A percentile compares a stretch with the other conserved stretches of the same genome.
Evolutionary conservation across 53 echinoderm and acorn worm genomes (phyloP).

Genomic region (Mesocentrotus franciscanus): DNA sequence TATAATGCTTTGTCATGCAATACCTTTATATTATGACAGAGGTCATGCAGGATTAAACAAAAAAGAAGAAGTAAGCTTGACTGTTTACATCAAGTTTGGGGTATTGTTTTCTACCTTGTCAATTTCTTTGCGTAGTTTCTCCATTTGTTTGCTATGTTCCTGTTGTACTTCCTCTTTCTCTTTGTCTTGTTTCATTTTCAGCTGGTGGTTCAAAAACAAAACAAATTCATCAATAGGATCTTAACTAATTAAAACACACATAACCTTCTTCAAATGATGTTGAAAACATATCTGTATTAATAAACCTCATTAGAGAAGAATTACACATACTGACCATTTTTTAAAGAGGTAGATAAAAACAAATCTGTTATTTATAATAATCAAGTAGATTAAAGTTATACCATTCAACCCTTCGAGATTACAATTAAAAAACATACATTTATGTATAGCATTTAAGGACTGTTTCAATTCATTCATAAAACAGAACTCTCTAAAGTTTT

Average conservation of each 20-base stretch:
- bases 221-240: not conserved
- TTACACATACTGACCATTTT: not conserved
- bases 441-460: not conserved
- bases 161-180: conserved; percentile 84
- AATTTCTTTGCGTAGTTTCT: conserved; percentile 85
- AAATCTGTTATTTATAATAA: not conserved
- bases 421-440: not conserved
- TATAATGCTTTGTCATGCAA: too few species aligned
- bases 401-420: not conserved
- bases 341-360: not conserved
- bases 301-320: not conserved
- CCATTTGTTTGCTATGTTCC: conserved; percentile 84
- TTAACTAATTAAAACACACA: not conserved
- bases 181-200: conserved; percentile 83
- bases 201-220: conserved; percentile 63
- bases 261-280: not conserved
- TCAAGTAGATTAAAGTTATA: not conserved
- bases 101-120: conserved; percentile 73
- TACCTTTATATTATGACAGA: too few species aligned
- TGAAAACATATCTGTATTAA: not conserved
- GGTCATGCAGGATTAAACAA: too few species aligned
- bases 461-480: not conserved
- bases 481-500: not conserved
- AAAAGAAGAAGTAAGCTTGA: too few species aligned
- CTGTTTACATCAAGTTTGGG: too few species aligned